Base-by-base conservation (phyloP, 2,113 vertebrate genomes). In the Rhinoderma darwinii region DNA sequence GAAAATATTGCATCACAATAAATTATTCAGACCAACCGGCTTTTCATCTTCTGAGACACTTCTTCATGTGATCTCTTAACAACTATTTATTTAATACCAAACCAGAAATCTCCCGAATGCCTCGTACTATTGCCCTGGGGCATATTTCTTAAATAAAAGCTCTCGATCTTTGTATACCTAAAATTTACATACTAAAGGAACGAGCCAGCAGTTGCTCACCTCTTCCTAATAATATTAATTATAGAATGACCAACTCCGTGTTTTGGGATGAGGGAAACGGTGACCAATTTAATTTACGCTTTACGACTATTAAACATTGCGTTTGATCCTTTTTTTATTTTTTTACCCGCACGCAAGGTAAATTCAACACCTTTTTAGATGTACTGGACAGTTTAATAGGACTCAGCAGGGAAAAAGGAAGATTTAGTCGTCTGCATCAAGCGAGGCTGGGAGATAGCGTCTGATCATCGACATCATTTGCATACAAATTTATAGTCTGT, bases 141-240 rank as follows among this genome's bases (percentile, higher is more conserved):
- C 95, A 96, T 93, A 95, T 96, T 96, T 96, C 96, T 96, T 96
- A 96, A 97, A 97, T 95, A 96, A 97, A 97, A 96, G 96, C 94
- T 94, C 94, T 89, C 93, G 93, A 96, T 96, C 96, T 96, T 95
- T 96, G 94, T 96, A 95, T 96, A 97, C 93, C 95, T 96, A 91
- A 82, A 90, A 96, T 97, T 96, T 96, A 94, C 96, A 98, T 97
- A 96, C 93, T 95, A 98, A 96, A 97, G 95, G 93, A 94, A 94
- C 88, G 91, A 91, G 93, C 89, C 87, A 92, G 92, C 91, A 92
- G 94, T 91, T 89, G 90, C 93, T 92, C 91, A 94, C 93, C 93
- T 95, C 94, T 70, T 32, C 8, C 22, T 70, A 70, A 68, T 68
- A 66, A 47, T 50, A 35, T 37, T 79, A 56, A 32, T 43, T 63